Base-by-base conservation (phyloP, 2,888 invertebrate species). In the Drosophila multiciliata region DNA sequence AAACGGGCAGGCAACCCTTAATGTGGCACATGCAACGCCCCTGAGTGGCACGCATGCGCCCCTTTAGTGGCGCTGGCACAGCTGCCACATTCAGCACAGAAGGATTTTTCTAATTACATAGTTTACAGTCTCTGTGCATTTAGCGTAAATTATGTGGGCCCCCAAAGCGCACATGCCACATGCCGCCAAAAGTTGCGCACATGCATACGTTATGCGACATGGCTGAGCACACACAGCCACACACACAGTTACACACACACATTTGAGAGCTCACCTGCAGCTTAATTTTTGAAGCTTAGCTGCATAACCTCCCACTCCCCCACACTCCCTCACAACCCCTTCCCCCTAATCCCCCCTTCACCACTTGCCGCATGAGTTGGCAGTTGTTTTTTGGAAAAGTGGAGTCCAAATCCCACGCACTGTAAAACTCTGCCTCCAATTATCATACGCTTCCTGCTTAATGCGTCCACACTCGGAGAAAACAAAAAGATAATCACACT, bases 91-190 rank as follows among this genome's bases (percentile, higher is more conserved):
- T 33, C 32, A 72, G 26, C 53, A 33, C 6, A 12, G 15, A 35
- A 71, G 71, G 78, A 87, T 87, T 57, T 57, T 32, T n/a, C n/a
- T 89, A 89, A 89, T 89, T 85, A 86, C 63, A 61, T 75, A 66
- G 81, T 71, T 78, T 66, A 67, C 73, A 67, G 83, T 23, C 17
- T 36, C 26, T 79, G 85, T 84, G 89, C 84, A 82, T 84, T 89
- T 82, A 87, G 87, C 87, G 89, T 89, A 76, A 89, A 89, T 89
- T 79, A 89, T 66, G 72, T 40, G 38, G 55, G 55, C 26, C 59
- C 73, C 72, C 66, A 60, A 52, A 61, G 48, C 55, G 38, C 55
- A 38, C n/a, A 55, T 62, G 78, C 75, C 87, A 73, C 66, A 71
- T 84, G 76, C 57, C 71, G 54, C 55, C 64, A 68, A 80, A 67